These are phyloP conservation scores for Amiota mariae DNA, from an alignment of 2,888 invertebrate genomes.

Conservation along the genomic window DNA sequence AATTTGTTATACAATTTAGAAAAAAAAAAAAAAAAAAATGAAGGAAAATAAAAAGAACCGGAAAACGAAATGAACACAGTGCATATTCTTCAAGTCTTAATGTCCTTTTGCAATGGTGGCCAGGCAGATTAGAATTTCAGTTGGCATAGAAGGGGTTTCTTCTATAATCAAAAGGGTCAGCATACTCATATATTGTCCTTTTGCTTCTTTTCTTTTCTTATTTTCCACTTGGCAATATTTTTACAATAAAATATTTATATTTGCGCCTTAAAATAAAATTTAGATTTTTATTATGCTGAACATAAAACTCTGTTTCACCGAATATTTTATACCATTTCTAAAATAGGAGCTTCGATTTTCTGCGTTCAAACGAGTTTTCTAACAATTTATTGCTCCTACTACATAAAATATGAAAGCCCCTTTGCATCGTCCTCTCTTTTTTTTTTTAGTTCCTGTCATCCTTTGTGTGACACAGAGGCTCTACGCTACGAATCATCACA, in stretches of 20 bases:
- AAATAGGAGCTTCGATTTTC: no score
- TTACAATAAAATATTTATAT: constrained; percentile 65
- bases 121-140: constrained; percentile 52
- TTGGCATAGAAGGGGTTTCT: not conserved
- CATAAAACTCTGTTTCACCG: not conserved
- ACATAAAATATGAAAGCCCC: no score
- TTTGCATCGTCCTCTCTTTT: no score
- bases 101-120: constrained; percentile 25
- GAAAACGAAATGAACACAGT: not conserved
- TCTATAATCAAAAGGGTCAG: constrained; percentile 27
- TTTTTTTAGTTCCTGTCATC: no score
- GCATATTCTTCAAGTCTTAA: constrained; percentile 39
- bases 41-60: constrained; percentile 34
- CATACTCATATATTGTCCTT: constrained; percentile 59
- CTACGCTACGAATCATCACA: no score
- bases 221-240: constrained; percentile 53
- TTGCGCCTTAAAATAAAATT: constrained; percentile 57
- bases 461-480: no score
- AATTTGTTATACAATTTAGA: constrained; percentile 67
- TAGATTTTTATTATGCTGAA: constrained; percentile 60
- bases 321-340: no score
- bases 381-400: no score
- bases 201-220: constrained; percentile 22
- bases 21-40: constrained; percentile 39
- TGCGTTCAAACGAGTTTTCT: no score